phyloP scores from a whole-genome alignment of 2,888 invertebrate genomes.

The Parascotia fuliginaria region DNA sequence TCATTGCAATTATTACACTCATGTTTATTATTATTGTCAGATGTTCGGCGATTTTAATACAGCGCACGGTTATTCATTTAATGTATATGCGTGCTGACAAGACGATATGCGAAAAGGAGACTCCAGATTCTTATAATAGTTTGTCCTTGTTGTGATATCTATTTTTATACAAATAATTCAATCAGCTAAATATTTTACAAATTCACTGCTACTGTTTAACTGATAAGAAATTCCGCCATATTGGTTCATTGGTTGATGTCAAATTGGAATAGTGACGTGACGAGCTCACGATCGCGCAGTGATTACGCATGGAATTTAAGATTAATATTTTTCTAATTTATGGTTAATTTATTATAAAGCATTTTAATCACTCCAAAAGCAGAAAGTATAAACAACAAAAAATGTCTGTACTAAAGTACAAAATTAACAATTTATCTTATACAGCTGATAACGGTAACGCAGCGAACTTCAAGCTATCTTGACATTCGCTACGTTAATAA shows the following conservation, averaged over 20 bases:
- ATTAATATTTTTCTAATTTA: too few relatives aligned
- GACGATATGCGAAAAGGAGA: conserved; percentile 28
- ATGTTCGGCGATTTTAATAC: conserved; percentile 35
- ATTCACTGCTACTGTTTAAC: conserved; percentile 23
- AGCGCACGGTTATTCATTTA: conserved; percentile 24
- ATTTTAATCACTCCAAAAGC: too few relatives aligned
- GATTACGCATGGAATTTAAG: too few relatives aligned
- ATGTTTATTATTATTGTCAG: conserved; percentile 59
- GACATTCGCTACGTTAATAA: too few relatives aligned
- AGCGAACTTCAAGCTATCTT: too few relatives aligned
- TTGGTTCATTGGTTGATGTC: conserved; percentile 34
- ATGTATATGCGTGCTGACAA: conserved; percentile 36
- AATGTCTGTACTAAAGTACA: too few relatives aligned
- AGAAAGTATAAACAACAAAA: too few relatives aligned
- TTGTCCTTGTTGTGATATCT: conserved; percentile 36
- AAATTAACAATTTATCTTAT: too few relatives aligned
- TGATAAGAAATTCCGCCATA: conserved; percentile 58
- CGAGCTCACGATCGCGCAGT: too few relatives aligned
- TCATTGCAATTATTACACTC: conserved; percentile 44
- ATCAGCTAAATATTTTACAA: conserved; percentile 22
- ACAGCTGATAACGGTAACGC: too few relatives aligned
- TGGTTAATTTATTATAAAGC: too few relatives aligned
- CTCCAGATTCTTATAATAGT: conserved; percentile 31
- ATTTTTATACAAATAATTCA: conserved; percentile 41
- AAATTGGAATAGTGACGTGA: conserved; percentile 18